A percentile compares a stretch with the other conserved stretches of the same genome.
Evolutionary conservation across 2,113 vertebrate genomes (phyloP).

Genomic region (Toxotes chatareus): DNA sequence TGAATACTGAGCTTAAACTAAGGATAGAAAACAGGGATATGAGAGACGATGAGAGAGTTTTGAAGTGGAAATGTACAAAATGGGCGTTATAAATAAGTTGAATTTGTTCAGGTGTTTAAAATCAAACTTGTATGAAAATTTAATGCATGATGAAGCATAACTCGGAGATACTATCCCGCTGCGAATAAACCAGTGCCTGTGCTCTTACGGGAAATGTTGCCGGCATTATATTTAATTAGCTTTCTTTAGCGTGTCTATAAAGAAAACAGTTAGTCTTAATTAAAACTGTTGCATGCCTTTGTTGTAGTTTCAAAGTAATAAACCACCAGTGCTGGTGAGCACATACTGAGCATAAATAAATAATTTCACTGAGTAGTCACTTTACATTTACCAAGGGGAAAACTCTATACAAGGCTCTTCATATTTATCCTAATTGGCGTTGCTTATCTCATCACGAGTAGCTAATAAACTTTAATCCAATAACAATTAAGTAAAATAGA

Average conservation of each 20-base stretch:
- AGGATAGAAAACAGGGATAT: background rate
- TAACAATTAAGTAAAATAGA: constrained; percentile 11
- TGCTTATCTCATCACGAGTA: constrained; percentile 60
- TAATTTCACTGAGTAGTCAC: constrained; percentile 64
- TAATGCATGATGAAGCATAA: constrained; percentile 65
- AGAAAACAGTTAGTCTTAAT: constrained; percentile 85
- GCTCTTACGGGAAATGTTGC: constrained; percentile 79
- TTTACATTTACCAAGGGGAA: constrained; percentile 64
- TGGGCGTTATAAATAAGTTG: background rate
- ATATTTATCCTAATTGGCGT: constrained; percentile 55
- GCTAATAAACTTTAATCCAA: constrained; percentile 59
- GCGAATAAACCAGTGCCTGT: constrained; percentile 58
- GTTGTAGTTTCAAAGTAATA: constrained; percentile 75
- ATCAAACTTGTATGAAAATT: constrained; percentile 53
- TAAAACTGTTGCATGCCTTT: constrained; percentile 71
- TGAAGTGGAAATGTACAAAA: background rate
- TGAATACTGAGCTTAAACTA: background rate
- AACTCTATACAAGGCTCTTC: constrained; percentile 40
- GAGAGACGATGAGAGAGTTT: background rate
- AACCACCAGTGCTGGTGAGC: constrained; percentile 35
- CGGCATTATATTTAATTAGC: constrained; percentile 80
- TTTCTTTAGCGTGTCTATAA: constrained; percentile 71
- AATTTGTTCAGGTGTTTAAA: constrained; percentile 33
- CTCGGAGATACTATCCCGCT: constrained; percentile 52
- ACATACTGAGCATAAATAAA: constrained; percentile 72